Conservation (phyloP, 2,113 vertebrate genomes). For the Camarhynchus parvulus region DNA sequence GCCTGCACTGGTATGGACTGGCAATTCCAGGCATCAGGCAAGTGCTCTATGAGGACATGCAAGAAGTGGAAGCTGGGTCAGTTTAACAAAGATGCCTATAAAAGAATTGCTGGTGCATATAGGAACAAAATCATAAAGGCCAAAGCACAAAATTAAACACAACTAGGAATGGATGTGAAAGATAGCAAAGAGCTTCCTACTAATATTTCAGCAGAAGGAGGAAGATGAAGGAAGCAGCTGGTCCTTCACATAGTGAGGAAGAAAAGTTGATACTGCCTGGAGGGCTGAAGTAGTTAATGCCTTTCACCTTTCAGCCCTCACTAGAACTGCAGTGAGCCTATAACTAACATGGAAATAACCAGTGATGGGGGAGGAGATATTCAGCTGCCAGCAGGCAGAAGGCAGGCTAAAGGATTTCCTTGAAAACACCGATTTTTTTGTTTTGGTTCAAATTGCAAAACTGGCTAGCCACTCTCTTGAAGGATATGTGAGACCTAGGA, state of each 20-base stretch:
- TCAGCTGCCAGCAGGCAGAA: background rate
- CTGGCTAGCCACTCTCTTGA: background rate
- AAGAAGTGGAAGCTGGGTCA: background rate
- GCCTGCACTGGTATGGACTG: background rate
- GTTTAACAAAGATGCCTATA: background rate
- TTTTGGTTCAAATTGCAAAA: background rate
- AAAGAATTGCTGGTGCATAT: background rate
- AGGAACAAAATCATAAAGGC: background rate
- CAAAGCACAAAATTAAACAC: background rate
- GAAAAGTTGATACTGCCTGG: background rate
- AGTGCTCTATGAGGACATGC: background rate
- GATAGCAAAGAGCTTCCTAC: background rate
- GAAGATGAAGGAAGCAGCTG: background rate
- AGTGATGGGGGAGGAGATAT: background rate
- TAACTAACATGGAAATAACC: background rate
- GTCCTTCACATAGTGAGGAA: background rate
- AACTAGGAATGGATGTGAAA: background rate
- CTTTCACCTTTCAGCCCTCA: background rate
- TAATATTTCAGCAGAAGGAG: constrained; percentile 26
- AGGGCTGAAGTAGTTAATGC: background rate
- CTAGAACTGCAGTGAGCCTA: background rate
- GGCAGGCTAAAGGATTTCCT: background rate
- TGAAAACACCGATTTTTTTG: background rate
- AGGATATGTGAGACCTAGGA: background rate
- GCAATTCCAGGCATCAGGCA: background rate